These are phyloP conservation scores for Pseudeuparius sepicola DNA, from an alignment of 2,888 invertebrate genomes.

Conservation along the genomic window DNA sequence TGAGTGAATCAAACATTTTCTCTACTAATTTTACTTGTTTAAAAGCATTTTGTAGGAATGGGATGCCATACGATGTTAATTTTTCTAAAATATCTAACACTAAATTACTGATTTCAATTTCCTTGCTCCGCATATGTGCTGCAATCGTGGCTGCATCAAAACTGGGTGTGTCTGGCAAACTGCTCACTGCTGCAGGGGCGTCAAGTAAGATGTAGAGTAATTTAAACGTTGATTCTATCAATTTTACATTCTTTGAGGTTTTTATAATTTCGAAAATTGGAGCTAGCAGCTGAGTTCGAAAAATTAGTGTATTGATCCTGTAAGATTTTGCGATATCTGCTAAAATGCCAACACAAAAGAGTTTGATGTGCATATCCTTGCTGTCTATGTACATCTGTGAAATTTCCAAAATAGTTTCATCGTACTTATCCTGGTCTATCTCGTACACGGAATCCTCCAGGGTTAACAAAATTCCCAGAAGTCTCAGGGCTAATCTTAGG, in stretches of 20 bases:
- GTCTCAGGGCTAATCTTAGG: conserved; percentile 25
- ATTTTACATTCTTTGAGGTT: conserved; percentile 21
- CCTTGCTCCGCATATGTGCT: conserved; percentile 20
- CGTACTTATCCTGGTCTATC: conserved; percentile 28
- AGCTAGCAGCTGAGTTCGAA: conserved; percentile 25
- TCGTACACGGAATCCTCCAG: conserved; percentile 26
- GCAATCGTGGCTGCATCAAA: conserved; percentile 25
- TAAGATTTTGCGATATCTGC: conserved; percentile 24
- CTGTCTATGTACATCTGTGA: conserved; percentile 26
- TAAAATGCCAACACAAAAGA: conserved; percentile 27
- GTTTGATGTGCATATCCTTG: conserved; percentile 25
- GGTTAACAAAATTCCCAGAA: conserved; percentile 26
- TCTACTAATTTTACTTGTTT: conserved; percentile 25
- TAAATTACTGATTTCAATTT: conserved; percentile 19
- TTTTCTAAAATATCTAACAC: conserved; percentile 25
- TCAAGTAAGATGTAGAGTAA: conserved; percentile 26
- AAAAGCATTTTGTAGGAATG: conserved; percentile 26
- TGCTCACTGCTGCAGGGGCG: conserved; percentile 24
- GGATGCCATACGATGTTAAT: conserved; percentile 25
- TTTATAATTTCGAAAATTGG: conserved; percentile 27
- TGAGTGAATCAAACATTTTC: conserved; percentile 26
- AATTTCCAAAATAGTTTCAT: conserved; percentile 27
- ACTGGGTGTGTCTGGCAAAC: conserved; percentile 22
- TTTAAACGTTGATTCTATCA: conserved; percentile 24
- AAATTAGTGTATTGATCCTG: conserved; percentile 26